Evolutionary conservation across 2,888 invertebrate species (phyloP).

Genomic region (Rotaria magnacalcarata): DNA sequence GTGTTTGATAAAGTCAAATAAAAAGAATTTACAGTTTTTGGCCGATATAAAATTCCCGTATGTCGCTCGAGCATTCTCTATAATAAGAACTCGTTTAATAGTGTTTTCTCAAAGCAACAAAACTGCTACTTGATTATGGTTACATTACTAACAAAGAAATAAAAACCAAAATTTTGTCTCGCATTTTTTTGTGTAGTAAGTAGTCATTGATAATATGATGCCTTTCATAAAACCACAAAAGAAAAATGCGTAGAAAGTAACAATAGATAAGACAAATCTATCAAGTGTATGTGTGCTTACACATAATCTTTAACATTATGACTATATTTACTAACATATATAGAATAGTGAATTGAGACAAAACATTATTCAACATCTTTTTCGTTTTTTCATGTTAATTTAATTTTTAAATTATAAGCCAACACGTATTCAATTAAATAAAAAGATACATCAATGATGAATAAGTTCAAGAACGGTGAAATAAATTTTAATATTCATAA

Average conservation of each 20-base stretch:
- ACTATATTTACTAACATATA: background rate
- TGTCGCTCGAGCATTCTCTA: too few relatives aligned
- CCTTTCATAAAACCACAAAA: background rate
- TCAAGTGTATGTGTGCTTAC: background rate
- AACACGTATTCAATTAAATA: too few relatives aligned
- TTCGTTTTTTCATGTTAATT: too few relatives aligned
- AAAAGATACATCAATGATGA: background rate
- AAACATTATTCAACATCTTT: background rate
- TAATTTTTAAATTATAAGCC: too few relatives aligned
- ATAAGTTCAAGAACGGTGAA: background rate
- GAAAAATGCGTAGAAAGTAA: background rate
- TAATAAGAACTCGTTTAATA: too few relatives aligned
- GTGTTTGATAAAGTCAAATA: too few relatives aligned
- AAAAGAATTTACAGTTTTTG: too few relatives aligned
- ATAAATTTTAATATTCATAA: background rate
- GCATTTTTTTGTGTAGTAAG: background rate
- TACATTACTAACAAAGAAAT: too few relatives aligned
- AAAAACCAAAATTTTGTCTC: background rate
- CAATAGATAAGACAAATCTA: background rate
- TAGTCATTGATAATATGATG: background rate
- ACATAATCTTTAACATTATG: background rate
- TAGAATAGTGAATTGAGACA: background rate
- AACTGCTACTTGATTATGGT: too few relatives aligned
- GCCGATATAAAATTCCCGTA: too few relatives aligned
- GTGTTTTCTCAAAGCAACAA: too few relatives aligned